Evolutionary conservation across 2,113 vertebrate species (phyloP), one percentile per base, ranked within the genome.

Genomic region (Chunga burmeisteri): DNA sequence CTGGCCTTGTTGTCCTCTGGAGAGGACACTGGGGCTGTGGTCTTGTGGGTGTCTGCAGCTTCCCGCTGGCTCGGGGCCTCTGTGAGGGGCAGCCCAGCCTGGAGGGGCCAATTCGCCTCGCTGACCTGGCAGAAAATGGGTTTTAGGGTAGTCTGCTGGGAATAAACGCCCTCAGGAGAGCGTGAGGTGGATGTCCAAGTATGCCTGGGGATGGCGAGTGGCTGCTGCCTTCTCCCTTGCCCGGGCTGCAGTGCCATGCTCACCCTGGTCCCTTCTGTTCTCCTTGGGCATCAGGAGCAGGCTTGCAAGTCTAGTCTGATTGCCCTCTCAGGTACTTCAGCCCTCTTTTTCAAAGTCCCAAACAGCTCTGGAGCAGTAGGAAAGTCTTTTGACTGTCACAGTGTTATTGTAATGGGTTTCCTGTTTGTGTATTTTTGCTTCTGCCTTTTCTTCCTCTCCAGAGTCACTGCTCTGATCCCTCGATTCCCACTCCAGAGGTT

Each of bases 401-500:
- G 15, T 1, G 3, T 71, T 71, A 25, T 4, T 91, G 17, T 61
- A 42, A 25, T 9, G 1, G 34, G 13, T 61, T 86, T 80, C 47
- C 62, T 67, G 15, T 47, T 38, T 15, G n/a, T 53, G 56, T 9
- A 0, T 40, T 90, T 86, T 66, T 61, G 9, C 25, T 59, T 66
- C 52, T 81, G 68, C 36, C 40, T 73, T 81, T 87, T 58, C 25
- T 63, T 73, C 29, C 7, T 66, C 9, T 46, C 63, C 15, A 2
- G 11, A 29, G 18, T 46, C 6, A 3, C 58, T 4, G 7, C 67
- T 44, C 66, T 19, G 21, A 19, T 80, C 34, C 20, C 67, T 46
- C 0, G 0, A 0, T 26, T 80, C n/a, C 17, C 27, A 1, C 49
- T 83, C 44, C 72, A 63, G 71, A 17, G 71, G 36, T 55, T 88